Evolutionary conservation across 2,888 invertebrate species (phyloP).

Genomic region (Epicampocera succincta): DNA sequence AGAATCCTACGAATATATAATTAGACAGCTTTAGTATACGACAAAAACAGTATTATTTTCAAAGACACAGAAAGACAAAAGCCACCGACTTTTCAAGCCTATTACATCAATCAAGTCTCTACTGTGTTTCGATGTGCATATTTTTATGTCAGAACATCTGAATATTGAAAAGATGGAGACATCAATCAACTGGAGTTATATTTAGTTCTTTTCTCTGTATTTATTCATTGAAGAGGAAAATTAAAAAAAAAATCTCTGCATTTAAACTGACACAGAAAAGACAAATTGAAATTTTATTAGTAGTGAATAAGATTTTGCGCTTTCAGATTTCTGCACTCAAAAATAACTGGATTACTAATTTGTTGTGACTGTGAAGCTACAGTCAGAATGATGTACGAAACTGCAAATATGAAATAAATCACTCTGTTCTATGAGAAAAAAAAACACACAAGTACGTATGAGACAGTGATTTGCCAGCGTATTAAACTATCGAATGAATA

Average conservation of each 20-base stretch:
- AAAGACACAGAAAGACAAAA: too few relatives aligned
- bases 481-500: too few relatives aligned
- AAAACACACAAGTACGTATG: background rate
- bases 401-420: background rate
- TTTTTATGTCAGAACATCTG: constrained; percentile 9
- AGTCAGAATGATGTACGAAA: background rate
- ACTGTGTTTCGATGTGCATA: background rate
- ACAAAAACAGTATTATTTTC: too few relatives aligned
- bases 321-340: constrained; percentile 3
- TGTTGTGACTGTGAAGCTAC: constrained; percentile 3
- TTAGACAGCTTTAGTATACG: too few relatives aligned
- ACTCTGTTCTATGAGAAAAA: background rate
- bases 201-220: background rate
- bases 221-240: background rate
- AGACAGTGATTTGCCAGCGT: background rate
- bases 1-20: too few relatives aligned
- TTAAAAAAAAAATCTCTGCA: background rate
- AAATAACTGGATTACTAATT: constrained; percentile 48
- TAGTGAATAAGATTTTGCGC: background rate
- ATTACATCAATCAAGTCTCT: background rate
- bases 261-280: constrained; percentile 55
- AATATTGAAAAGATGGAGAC: background rate
- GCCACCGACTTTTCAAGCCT: too few relatives aligned
- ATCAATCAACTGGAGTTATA: background rate
- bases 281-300: constrained; percentile 43